Evolutionary conservation across 2,797 vertebrate species (phyloP), one percentile per base, ranked within the genome.

Genomic region (Macropus fuliginosus): DNA sequence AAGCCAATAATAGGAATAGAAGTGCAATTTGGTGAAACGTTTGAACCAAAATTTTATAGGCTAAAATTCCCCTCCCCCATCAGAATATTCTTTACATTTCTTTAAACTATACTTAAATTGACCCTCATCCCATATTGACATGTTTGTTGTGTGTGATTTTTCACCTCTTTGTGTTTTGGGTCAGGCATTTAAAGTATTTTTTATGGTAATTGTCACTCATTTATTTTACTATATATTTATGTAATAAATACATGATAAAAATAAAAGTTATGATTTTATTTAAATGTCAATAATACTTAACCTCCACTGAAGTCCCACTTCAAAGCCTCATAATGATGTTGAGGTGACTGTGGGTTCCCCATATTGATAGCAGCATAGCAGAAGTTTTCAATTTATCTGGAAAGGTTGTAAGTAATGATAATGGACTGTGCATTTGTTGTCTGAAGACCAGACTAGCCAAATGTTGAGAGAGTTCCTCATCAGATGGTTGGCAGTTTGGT

Each of bases 161-260:
- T 99, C 98, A 99, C 99, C 99, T 97, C 98, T 99, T 99, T 99
- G 99, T 99, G 99, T 99, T 99, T 99, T 99, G 99, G 99, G 99
- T 99, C 99, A 99, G 99, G 99, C 99, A 99, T 99, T 99, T 99
- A 99, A 99, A 99, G 99, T 99, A 99, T 99, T 99, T 99, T 99
- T 99, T 99, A 99, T 99, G 99, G 99, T 99, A 99, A 99, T 99
- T 99, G 99, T 99, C 98, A 99, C 99, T 99, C 99, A 99, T 99
- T 99, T 99, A 99, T 99, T 99, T 99, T 99, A 99, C 99, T 99
- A 99, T 99, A 99, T 99, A 99, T 99, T 99, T 99, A 99, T 99
- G 99, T 99, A 99, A 99, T 99, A 99, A 99, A 99, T 99, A 99
- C 99, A 99, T 99, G 99, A 99, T 99, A 99, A 99, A 99, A 99